Base-by-base conservation (phyloP, 1,140 invertebrate genomes). In the Leguminivora glycinivorella region DNA sequence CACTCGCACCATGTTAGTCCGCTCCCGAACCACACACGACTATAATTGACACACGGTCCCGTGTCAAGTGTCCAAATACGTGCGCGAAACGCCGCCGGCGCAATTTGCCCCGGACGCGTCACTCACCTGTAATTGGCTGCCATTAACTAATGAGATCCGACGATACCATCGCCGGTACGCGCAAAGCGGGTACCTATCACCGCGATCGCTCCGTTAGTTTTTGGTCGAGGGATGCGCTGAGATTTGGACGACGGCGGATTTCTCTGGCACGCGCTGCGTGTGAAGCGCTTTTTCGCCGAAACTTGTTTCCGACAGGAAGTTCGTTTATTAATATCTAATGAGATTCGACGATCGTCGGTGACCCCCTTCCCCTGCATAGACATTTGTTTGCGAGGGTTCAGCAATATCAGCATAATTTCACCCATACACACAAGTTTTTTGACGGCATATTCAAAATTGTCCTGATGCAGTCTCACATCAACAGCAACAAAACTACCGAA, bases 91-190 rank as follows among this genome's bases (percentile, higher is more conserved):
- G 47, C 47, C 19, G 74, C 75, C 69, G 76, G 68, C 79, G 66
- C 70, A 85, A 82, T 86, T 84, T 83, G 82, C 82, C 82, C 82
- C 84, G 84, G 86, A 87, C 84, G 78, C 80, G 84, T 88, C 85
- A 82, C 79, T 88, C 84, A 83, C 70, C 47, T 72, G 78, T 86
- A 88, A 86, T 88, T 88, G 85, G 81, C 85, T 69, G 75, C 74
- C 79, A 86, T 84, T 87, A 85, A 78, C 83, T 85, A 88, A 88
- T 88, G 84, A 88, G 83, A 83, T 82, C 71, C 74, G 70, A 71
- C 70, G 84, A 87, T 86, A 81, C 73, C 72, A 83, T 85, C 83
- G 78, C 73, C 79, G 85, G 80, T 80, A 74, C 70, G 70, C 71
- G 72, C 77, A 83, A 83, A 84, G 82, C 72, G 75, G 47, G 47